A percentile compares a stretch with the other conserved stretches of the same genome.
Conservation (phyloP, 1,140 invertebrate genomes). For the Periplaneta americana region DNA sequence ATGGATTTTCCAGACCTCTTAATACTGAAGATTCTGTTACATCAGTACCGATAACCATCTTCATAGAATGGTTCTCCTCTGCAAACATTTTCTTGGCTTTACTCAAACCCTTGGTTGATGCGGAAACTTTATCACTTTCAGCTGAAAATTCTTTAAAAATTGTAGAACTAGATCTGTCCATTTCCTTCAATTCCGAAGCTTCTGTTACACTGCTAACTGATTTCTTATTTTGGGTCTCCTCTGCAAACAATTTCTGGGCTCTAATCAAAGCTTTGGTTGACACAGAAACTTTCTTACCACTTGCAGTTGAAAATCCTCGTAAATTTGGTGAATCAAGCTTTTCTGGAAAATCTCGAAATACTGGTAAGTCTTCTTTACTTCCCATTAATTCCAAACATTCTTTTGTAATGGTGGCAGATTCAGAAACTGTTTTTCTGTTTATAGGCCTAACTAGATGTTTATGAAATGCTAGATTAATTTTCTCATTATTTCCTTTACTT, state of each 20-base stretch:
- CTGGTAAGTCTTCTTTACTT: neutral
- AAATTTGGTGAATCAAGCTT: neutral
- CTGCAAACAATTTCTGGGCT: slow-evolving; percentile 15
- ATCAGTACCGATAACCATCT: neutral
- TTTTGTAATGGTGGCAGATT: slow-evolving; percentile 27
- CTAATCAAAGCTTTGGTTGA: slow-evolving; percentile 25
- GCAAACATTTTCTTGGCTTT: neutral
- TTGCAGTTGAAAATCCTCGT: slow-evolving; percentile 29
- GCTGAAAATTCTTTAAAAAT: slow-evolving; percentile 20
- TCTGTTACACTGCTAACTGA: neutral
- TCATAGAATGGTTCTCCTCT: neutral
- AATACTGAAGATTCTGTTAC: neutral
- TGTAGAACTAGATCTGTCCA: too few relatives aligned
- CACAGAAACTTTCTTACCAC: slow-evolving; percentile 35
- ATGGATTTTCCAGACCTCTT: slow-evolving; percentile 28
- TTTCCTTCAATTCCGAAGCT: neutral
- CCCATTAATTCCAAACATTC: neutral
- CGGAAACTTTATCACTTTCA: slow-evolving; percentile 28
- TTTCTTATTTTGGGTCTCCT: neutral
- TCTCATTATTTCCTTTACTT: neutral
- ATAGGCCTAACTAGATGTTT: slow-evolving; percentile 19
- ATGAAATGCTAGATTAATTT: neutral
- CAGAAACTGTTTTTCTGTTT: slow-evolving; percentile 18
- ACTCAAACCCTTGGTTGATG: slow-evolving; percentile 24
- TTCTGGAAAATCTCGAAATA: neutral